These are phyloP conservation scores for Eristalis tenax DNA, from an alignment of 2,888 invertebrate genomes.

Conservation along the genomic window DNA sequence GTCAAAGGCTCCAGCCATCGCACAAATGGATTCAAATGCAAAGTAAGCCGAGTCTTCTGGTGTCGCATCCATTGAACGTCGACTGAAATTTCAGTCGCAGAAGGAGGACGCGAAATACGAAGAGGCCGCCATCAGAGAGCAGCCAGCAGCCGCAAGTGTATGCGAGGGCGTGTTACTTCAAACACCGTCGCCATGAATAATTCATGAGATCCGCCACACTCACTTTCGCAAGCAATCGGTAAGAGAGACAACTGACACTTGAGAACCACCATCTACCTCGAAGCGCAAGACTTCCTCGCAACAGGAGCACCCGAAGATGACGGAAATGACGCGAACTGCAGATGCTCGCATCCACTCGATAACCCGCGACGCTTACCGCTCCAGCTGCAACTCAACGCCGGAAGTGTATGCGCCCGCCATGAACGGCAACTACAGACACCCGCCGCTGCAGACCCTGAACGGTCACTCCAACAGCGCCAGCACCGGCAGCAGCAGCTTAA, in stretches of 20 bases:
- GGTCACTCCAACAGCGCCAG: slow-evolving; percentile 78
- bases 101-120: neutral
- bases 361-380: slow-evolving; percentile 50
- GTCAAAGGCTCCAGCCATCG: neutral
- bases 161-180: slow-evolving; percentile 16
- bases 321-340: slow-evolving; percentile 56
- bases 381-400: slow-evolving; percentile 67
- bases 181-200: slow-evolving; percentile 51
- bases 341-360: slow-evolving; percentile 62
- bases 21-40: slow-evolving; percentile 45
- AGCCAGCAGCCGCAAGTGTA: neutral
- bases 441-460: slow-evolving; percentile 76
- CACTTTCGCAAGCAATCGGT: slow-evolving; percentile 38
- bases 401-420: slow-evolving; percentile 59
- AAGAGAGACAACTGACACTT: slow-evolving; percentile 11
- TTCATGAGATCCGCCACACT: slow-evolving; percentile 59
- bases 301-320: slow-evolving; percentile 33
- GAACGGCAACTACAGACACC: slow-evolving; percentile 73
- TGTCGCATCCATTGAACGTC: slow-evolving; percentile 11
- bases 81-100: slow-evolving; percentile 9
- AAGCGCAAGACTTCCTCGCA: slow-evolving; percentile 3
- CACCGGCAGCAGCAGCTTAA: slow-evolving; percentile 75
- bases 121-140: neutral
- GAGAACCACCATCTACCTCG: slow-evolving; percentile 50
- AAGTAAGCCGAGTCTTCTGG: slow-evolving; percentile 28